Percentiles rank a stretch among this genome's conserved stretches.
phyloP scores from a whole-genome alignment of 1,140 invertebrate species.

The Phthorimaea operculella region DNA sequence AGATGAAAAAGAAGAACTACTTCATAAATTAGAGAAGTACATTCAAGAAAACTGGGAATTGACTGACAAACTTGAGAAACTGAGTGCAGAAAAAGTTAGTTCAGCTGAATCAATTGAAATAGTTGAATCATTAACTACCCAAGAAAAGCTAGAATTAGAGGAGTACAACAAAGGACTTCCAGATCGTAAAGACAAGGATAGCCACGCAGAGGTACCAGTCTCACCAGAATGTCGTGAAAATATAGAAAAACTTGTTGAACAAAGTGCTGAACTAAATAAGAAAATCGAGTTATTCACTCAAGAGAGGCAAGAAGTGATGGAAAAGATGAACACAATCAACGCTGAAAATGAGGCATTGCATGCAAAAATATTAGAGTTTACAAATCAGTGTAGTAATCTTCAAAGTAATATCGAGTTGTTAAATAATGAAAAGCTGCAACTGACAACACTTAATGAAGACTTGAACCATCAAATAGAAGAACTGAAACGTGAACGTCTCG shows the following conservation, averaged over 20 bases:
- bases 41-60: slow-evolving; percentile 76
- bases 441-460: slow-evolving; percentile 51
- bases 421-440: slow-evolving; percentile 69
- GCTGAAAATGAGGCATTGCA: slow-evolving; percentile 71
- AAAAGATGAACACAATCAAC: slow-evolving; percentile 73
- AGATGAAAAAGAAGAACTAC: slow-evolving; percentile 70
- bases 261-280: slow-evolving; percentile 71
- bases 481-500: slow-evolving; percentile 48
- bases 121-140: slow-evolving; percentile 73
- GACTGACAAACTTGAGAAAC: slow-evolving; percentile 74
- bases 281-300: slow-evolving; percentile 75
- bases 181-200: slow-evolving; percentile 23
- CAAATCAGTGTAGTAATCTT: slow-evolving; percentile 67
- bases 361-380: slow-evolving; percentile 67
- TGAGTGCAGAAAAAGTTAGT: slow-evolving; percentile 73
- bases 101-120: slow-evolving; percentile 78
- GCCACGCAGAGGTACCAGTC: slow-evolving; percentile 40
- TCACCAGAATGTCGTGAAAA: slow-evolving; percentile 64
- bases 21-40: slow-evolving; percentile 71
- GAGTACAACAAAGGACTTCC: slow-evolving; percentile 61
- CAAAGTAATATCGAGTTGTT: slow-evolving; percentile 66
- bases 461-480: slow-evolving; percentile 58
- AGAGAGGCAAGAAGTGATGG: slow-evolving; percentile 75
- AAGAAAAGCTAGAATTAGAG: slow-evolving; percentile 71
- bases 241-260: slow-evolving; percentile 66